Evolutionary conservation across 2,888 invertebrate species (phyloP), one percentile per base, ranked within the genome.

Genomic region (Andrena haemorrhoa): DNA sequence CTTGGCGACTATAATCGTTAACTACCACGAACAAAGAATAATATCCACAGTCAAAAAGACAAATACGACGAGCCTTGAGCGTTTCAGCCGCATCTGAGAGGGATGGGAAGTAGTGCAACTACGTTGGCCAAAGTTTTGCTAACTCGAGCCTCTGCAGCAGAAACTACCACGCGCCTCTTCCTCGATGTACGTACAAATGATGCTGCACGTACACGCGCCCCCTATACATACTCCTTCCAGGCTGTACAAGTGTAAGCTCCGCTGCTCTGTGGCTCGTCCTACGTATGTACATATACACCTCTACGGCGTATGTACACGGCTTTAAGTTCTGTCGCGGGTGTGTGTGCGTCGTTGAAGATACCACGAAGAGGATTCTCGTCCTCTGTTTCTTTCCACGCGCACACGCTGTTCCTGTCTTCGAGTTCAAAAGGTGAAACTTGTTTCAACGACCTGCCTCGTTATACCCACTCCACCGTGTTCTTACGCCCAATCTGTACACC

Each of bases 341-440:
- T 68, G 76, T 78, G 70, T 6, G n/a, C n/a, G 71, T 58, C 53
- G 61, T 60, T 79, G 79, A 71, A 83, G 69, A 78, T 75, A 89
- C 86, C 82, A 82, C 86, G 75, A 79, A 84, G 82, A 81, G 86
- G 81, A 86, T 75, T 56, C 73, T 83, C 75, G 68, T 78, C 82
- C 83, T 78, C 84, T 73, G 70, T 84, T 76, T 84, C 84, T 85
- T 77, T 84, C 35, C 83, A 68, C 79, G 64, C 65, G 66, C 72
- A 20, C 75, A 64, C 81, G 70, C 66, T 82, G 82, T 79, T 66
- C 73, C 64, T 76, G 71, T 85, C 89, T 89, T 87, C 81, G 85
- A 88, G 86, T 89, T 88, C 81, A 85, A 85, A 88, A 84, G 82
- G 82, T 68, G 79, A 83, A 88, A 86, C 85, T 89, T 89, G 89